Evolutionary conservation across 2,888 invertebrate species (phyloP), one percentile per base, ranked within the genome.

Genomic region (Bellardia bayeri): DNA sequence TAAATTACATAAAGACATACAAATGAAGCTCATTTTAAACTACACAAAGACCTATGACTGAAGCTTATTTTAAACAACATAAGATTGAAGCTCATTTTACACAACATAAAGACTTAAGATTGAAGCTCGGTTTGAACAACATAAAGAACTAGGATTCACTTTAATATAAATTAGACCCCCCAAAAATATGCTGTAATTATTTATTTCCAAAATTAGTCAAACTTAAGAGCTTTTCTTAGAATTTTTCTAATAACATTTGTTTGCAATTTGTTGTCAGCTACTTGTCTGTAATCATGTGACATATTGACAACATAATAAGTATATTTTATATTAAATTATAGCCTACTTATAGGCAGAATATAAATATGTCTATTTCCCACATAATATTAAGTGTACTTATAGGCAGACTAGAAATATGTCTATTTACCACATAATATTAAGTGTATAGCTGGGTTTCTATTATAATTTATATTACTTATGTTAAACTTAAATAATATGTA

Each of bases 311-410:
- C 40, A 51, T 33, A 58, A 58, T 33, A 58, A 33, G 11, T 16
- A 7, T 63, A 13, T 13, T 75, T 13, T 23, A 3, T 13, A 45
- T 3, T 33, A 74, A n/a, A 75, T 63, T 33, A 75, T 16, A 5
- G 63, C 63, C 63, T 63, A 75, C 63, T 75, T 75, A 63, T 75
- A 75, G 49, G 75, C 49, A 14, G 23, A 1, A 11, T n/a, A 37
- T 72, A 40, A 13, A 56, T 8, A 54, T 54, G 54, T 16, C 16
- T 16, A n/a, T 23, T 8, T 54, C 9, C 16, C 16, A 16, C 54
- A 54, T 16, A 3, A 16, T 54, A 54, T 54, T 54, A 16, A 8
- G 16, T 33, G n/a, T 63, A 75, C 63, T 75, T 75, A 63, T 75
- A 75, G 49, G 75, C 49, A 14, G 23, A 1, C n/a, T n/a, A 37